These are phyloP conservation scores for Lethenteron reissneri DNA, from an alignment of 2,113 vertebrate genomes.

Conservation along the genomic window DNA sequence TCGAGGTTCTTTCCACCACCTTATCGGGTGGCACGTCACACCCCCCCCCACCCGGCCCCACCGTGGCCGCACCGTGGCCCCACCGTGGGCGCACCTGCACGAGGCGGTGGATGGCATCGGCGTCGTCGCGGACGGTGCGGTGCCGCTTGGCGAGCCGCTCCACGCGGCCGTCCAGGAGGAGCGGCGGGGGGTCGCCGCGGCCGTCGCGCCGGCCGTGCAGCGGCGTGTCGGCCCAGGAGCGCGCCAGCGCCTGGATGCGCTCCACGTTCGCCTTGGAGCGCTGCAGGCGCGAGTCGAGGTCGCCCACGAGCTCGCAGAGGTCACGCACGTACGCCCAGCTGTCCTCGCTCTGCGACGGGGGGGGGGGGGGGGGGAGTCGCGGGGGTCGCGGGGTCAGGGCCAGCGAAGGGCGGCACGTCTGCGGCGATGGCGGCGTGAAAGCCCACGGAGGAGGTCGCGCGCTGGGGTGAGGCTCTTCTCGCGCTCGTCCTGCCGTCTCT, in stretches of 20 bases:
- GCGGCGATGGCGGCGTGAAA: too few species aligned
- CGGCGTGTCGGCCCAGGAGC: constrained; percentile 24
- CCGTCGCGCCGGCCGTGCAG: constrained; percentile 34
- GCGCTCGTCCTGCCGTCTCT: too few species aligned
- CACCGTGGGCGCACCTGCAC: constrained; percentile 23
- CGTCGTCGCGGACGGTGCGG: constrained; percentile 26
- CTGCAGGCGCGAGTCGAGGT: constrained; percentile 24
- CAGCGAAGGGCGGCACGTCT: too few species aligned
- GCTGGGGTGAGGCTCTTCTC: too few species aligned
- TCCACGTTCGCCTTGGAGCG: constrained; percentile 26
- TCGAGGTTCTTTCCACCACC: too few species aligned
- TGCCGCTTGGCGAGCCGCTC: constrained; percentile 27
- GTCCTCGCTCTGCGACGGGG: constrained; percentile 10
- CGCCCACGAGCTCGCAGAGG: constrained; percentile 18
- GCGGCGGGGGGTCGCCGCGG: constrained; percentile 21
- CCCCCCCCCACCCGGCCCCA: too few species aligned
- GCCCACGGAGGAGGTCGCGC: too few species aligned
- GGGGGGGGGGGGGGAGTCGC: too few species aligned
- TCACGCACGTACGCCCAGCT: constrained; percentile 28
- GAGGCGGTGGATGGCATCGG: constrained; percentile 26
- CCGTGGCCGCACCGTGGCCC: too few species aligned
- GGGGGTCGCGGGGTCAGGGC: too few species aligned
- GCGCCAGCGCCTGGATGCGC: constrained; percentile 26
- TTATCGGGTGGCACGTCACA: too few species aligned
- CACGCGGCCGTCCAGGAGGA: constrained; percentile 29